Base-by-base conservation (phyloP, 2,797 vertebrate species). In the Poeciliopsis gracilis region DNA sequence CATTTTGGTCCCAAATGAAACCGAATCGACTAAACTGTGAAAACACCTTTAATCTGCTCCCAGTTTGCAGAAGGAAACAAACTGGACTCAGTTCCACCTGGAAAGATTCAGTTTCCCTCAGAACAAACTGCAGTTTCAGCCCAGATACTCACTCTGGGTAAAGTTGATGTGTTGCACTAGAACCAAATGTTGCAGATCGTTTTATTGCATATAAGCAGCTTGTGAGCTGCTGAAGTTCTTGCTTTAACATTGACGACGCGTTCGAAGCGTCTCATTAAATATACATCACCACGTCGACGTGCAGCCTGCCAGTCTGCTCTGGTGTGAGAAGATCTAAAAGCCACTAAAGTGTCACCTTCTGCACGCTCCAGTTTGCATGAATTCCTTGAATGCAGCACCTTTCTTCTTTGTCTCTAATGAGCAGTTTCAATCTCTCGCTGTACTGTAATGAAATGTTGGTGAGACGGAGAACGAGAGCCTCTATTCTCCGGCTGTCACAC, bases 401-500 rank as follows among this genome's bases (percentile, higher is more conserved):
- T 57, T 75, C 72, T 76, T 36, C 66, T 72, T 57, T 15, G 75
- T 59, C 76, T 87, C 79, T 90, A 89, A 90, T 89, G 86, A 86
- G 77, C 6, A 36, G 87, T 77, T 87, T 87, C 82, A 81, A 69
- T 72, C 77, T 79, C 77, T 41, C 25, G 18, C 36, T 41, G 55
- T 86, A 81, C 36, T 45, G 51, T 86, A 82, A 88, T 86, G 73
- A 86, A 87, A 86, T 79, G 79, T 82, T 84, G 28, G 73, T 70
- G 78, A 79, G 81, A 90, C 67, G 41, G 81, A 87, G 88, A 91
- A 90, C 78, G 47, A 87, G 87, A 89, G 78, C 83, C 73, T 80
- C 76, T 75, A 75, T 89, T 88, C 84, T 83, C 18, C 77, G 12
- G 53, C 73, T 88, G 84, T 84, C 86, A 73, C 76, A n/a, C 73